Base-by-base conservation (phyloP, 2,797 vertebrate species). In the Cyprinodon diabolis region DNA sequence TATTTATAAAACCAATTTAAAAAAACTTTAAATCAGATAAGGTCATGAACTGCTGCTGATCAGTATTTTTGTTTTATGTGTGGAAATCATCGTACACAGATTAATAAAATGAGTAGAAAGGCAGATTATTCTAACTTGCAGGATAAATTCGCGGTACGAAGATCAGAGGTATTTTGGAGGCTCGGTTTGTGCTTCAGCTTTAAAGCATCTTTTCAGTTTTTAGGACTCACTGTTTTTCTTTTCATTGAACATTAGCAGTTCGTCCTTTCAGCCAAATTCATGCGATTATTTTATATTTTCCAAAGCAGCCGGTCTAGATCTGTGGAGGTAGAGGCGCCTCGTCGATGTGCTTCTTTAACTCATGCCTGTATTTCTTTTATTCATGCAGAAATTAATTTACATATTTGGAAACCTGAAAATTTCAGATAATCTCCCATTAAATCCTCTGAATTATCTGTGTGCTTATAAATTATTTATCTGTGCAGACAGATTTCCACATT, bases 401-500 rank as follows among this genome's bases (percentile, higher is more conserved):
- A 40, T 8, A 58, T 69, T 21, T 66, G 51, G 23, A 35, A 56
- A 17, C 66, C 35, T 1, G 7, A 37, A 21, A 8, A 13, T 49
- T 49, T 49, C 30, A 11, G 55, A 55, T 4, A 19, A 35, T 45
- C 7, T 23, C 17, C 49, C n/a, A 15, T 17, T 43, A 7, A 17
- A 47, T 19, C 7, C 40, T 0, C 0, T 21, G 35, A 4, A 66
- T 54, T 54, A 35, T 0, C 1, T 40, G 30, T 52, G 49, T 69
- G 68, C 52, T 13, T 35, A 5, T 15, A 17, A 7, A 47, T 63
- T 54, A 13, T 69, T 35, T 14, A 68, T 72, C 8, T 0, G 4
- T 48, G 71, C 30, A 25, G 21, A 51, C 52, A 63, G 21, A 84
- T 71, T 77, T 82, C 67, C 70, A 74, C 75, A 48, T 30, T 51